Evolutionary conservation across 1,140 invertebrate species (phyloP).

Genomic region (Frieseomelitta varia): DNA sequence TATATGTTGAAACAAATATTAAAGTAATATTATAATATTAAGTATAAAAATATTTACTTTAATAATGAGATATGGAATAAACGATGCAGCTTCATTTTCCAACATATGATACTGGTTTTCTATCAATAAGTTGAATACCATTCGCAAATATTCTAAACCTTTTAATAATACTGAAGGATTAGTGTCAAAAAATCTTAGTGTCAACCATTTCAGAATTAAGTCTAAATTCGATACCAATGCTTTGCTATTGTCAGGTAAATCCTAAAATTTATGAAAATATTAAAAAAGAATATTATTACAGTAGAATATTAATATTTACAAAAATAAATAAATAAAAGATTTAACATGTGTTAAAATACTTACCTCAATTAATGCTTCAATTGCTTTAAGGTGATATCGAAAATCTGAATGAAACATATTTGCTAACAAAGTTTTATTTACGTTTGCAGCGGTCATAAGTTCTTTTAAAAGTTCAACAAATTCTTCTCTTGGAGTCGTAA

Average conservation of each 20-base stretch:
- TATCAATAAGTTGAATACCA: conserved; percentile 91
- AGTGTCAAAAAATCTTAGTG: conserved; percentile 97
- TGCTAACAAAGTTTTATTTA: conserved; percentile 92
- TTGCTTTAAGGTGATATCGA: conserved; percentile 97
- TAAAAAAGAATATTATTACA: conserved; percentile 1
- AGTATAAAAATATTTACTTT: conserved; percentile 85
- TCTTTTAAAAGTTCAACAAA: conserved; percentile 95
- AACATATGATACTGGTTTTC: conserved; percentile 92
- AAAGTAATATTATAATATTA: neutral
- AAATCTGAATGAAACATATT: conserved; percentile 98
- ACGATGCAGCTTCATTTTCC: conserved; percentile 95
- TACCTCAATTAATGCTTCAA: conserved; percentile 93
- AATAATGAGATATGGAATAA: conserved; percentile 96
- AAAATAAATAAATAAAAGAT: neutral
- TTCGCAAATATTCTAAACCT: conserved; percentile 94
- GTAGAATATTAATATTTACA: neutral
- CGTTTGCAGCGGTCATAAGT: conserved; percentile 93
- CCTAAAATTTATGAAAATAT: conserved; percentile 72
- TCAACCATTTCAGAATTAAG: conserved; percentile 97
- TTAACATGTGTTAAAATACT: neutral
- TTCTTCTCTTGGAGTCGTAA: conserved; percentile 94
- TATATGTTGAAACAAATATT: conserved; percentile 26
- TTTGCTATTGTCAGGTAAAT: conserved; percentile 88
- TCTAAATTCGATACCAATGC: conserved; percentile 96
- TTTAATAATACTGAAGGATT: conserved; percentile 98